Percentiles rank a stretch among this genome's conserved stretches.
Conservation (phyloP, 2,113 vertebrate species). For the Anoura caudifer region DNA sequence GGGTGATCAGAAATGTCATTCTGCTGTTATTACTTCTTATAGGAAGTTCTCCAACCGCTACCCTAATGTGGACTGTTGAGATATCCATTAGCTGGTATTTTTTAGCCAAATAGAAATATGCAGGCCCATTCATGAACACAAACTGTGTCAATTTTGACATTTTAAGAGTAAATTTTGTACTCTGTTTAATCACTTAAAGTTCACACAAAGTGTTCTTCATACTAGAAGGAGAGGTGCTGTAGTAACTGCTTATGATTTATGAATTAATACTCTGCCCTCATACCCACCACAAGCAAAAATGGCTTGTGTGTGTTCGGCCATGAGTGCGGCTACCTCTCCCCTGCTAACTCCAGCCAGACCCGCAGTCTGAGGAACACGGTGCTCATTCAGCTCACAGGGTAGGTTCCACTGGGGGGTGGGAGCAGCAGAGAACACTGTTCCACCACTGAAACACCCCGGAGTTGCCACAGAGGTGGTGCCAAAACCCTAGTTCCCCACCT, state of each 20-base stretch:
- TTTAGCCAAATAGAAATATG: background rate
- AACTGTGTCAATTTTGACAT: background rate
- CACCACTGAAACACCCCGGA: background rate
- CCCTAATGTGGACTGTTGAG: background rate
- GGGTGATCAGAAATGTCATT: background rate
- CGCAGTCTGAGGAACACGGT: background rate
- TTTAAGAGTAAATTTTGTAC: slow-evolving; percentile 4
- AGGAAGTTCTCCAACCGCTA: background rate
- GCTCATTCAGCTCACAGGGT: background rate
- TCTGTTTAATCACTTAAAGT: background rate
- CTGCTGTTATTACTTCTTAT: background rate
- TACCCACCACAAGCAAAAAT: background rate
- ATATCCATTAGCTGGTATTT: background rate
- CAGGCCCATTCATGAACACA: background rate
- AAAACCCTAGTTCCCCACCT: background rate
- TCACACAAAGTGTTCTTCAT: background rate
- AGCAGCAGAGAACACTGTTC: fast-evolving
- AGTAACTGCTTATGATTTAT: background rate
- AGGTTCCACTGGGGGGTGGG: no score
- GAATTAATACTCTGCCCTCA: background rate
- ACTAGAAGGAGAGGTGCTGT: background rate
- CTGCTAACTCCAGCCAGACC: background rate
- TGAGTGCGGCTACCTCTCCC: background rate
- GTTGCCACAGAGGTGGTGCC: background rate
- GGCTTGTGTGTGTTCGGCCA: background rate